Evolutionary conservation across 2,797 vertebrate genomes (phyloP).

Genomic region (Oryzias dopingdopingensis): DNA sequence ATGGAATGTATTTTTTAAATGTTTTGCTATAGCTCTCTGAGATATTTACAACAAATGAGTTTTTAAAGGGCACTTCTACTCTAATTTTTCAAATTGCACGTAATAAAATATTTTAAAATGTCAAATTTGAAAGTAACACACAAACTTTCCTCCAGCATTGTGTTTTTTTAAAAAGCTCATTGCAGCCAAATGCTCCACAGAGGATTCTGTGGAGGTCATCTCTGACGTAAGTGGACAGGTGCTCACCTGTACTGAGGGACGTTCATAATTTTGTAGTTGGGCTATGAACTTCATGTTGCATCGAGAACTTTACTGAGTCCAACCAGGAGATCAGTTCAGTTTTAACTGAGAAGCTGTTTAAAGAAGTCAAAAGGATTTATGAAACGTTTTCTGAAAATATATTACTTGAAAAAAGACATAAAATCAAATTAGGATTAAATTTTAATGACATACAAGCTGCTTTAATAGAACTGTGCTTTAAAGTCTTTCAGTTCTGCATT

Average conservation of each 20-base stretch:
- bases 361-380: no score
- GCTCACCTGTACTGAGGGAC: no score
- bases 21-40: background rate
- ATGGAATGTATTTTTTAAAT: background rate
- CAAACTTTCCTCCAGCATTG: slow-evolving; percentile 23
- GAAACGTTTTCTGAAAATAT: no score
- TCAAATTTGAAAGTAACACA: slow-evolving; percentile 31
- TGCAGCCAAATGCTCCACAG: slow-evolving; percentile 54
- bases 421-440: no score
- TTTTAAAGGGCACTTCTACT: slow-evolving; percentile 17
- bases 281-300: no score
- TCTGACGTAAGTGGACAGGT: no score
- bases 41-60: slow-evolving; percentile 2
- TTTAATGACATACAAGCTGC: background rate
- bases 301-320: no score
- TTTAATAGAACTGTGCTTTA: background rate
- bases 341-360: no score
- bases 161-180: slow-evolving; percentile 67
- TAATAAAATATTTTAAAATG: slow-evolving; percentile 5
- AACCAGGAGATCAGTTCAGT: no score
- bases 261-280: no score
- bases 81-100: slow-evolving; percentile 13
- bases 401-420: no score
- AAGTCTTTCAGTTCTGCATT: slow-evolving; percentile 20
- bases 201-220: slow-evolving; percentile 31